A percentile compares a stretch with the other conserved stretches of the same genome.
Conservation (phyloP, 1,140 invertebrate species). For the Agrilus planipennis region DNA sequence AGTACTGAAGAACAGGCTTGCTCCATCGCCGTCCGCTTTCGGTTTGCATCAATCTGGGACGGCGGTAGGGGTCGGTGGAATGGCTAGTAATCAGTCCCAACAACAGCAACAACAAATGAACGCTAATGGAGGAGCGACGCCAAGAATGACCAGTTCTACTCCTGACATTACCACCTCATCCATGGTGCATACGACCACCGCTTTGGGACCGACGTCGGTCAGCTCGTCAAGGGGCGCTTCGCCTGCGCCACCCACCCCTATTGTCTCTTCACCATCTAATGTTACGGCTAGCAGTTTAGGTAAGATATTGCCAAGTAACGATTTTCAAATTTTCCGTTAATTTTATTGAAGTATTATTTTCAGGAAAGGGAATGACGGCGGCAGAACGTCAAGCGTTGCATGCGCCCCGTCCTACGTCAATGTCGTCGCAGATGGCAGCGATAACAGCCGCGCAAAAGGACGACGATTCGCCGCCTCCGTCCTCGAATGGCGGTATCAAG, state of each 20-base stretch:
- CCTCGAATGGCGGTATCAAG: slow-evolving; percentile 38
- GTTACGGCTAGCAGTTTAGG: slow-evolving; percentile 31
- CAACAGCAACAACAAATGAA: slow-evolving; percentile 22
- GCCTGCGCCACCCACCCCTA: slow-evolving; percentile 41
- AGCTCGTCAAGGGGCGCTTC: slow-evolving; percentile 40
- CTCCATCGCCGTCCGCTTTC: slow-evolving; percentile 32
- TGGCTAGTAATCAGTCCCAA: slow-evolving; percentile 11
- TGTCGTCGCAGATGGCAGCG: slow-evolving; percentile 59
- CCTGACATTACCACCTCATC: slow-evolving; percentile 26
- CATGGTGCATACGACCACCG: slow-evolving; percentile 22
- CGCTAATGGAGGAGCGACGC: no score
- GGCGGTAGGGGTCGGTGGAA: slow-evolving; percentile 8
- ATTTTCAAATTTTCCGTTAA: neutral
- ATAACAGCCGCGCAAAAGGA: slow-evolving; percentile 52
- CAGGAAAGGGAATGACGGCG: slow-evolving; percentile 38
- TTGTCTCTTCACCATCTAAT: slow-evolving; percentile 33
- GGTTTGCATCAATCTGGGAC: slow-evolving; percentile 20
- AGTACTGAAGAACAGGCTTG: slow-evolving; percentile 37
- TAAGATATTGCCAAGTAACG: slow-evolving; percentile 10
- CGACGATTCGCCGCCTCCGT: slow-evolving; percentile 54
- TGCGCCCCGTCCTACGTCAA: slow-evolving; percentile 34
- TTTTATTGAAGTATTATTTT: neutral
- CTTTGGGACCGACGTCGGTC: slow-evolving; percentile 31
- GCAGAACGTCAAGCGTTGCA: slow-evolving; percentile 36
- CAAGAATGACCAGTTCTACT: slow-evolving; percentile 11